Evolutionary conservation across 2,113 vertebrate species (phyloP).

Genomic region (Eupsittula cactorum): DNA sequence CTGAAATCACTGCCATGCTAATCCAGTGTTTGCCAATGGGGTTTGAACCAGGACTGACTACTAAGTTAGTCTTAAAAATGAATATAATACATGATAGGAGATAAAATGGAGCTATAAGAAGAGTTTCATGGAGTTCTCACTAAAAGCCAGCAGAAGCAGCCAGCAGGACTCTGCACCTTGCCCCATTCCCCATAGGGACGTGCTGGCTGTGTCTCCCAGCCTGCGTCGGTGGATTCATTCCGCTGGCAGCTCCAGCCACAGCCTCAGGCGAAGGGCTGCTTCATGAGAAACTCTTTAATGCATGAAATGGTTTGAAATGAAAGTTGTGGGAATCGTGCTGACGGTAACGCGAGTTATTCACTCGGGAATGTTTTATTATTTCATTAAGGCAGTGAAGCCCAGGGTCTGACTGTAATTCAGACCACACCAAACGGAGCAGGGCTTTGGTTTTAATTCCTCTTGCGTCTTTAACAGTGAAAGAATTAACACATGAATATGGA

Average conservation of each 20-base stretch:
- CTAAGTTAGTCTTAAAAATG: not conserved
- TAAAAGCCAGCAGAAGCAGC: not conserved
- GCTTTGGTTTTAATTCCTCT: conserved; percentile 5
- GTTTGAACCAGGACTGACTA: not conserved
- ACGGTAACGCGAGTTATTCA: not conserved
- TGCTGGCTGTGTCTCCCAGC: not conserved
- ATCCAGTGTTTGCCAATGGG: not conserved
- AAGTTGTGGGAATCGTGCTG: conserved; percentile 10
- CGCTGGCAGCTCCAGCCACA: not conserved
- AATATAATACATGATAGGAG: not conserved
- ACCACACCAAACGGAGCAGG: not conserved
- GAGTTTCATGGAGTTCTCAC: not conserved
- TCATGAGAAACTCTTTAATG: not conserved
- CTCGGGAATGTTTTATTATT: not conserved
- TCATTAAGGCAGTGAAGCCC: not conserved
- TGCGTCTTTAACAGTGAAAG: not conserved
- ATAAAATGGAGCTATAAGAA: not conserved
- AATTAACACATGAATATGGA: not conserved
- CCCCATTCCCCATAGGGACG: not conserved
- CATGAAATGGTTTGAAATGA: not conserved
- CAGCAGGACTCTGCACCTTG: not conserved
- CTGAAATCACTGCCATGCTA: not conserved
- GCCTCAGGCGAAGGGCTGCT: not conserved
- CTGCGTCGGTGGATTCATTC: not conserved
- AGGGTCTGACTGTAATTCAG: not conserved